Percentiles rank a stretch among this genome's conserved stretches.
Conservation (phyloP, 1,140 invertebrate genomes). For the Coenobita brevimanus region DNA sequence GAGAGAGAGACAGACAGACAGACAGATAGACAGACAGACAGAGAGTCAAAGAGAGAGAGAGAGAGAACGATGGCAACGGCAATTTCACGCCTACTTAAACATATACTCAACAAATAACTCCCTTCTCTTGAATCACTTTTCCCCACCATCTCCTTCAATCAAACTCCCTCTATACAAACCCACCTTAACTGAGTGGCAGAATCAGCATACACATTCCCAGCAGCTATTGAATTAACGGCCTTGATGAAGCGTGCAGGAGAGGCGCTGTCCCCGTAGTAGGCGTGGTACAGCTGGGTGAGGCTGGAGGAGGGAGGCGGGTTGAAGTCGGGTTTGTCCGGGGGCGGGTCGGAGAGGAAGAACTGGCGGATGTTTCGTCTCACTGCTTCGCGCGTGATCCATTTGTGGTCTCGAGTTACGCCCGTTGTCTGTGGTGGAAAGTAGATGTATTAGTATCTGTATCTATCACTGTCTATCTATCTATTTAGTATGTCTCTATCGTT, state of each 20-base stretch:
- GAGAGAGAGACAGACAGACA: too few relatives aligned
- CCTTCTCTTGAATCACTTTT: too few relatives aligned
- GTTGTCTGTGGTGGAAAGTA: neutral
- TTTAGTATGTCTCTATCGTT: too few relatives aligned
- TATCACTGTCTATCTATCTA: too few relatives aligned
- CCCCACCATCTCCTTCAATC: too few relatives aligned
- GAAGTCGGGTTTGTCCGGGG: constrained; percentile 17
- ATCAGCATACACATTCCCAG: constrained; percentile 34
- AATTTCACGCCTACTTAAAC: too few relatives aligned
- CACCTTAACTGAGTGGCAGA: constrained; percentile 39
- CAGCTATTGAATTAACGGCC: constrained; percentile 50
- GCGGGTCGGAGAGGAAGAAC: constrained; percentile 47
- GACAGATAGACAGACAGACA: too few relatives aligned
- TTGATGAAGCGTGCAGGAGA: constrained; percentile 51
- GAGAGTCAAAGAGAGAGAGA: too few relatives aligned
- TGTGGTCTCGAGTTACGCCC: constrained; percentile 47
- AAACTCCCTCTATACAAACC: neutral
- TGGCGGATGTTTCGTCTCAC: constrained; percentile 42
- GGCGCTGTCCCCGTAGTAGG: constrained; percentile 37
- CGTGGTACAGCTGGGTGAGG: constrained; percentile 42
- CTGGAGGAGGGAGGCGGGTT: constrained; percentile 19
- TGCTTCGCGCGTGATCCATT: constrained; percentile 58
- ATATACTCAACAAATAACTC: too few relatives aligned
- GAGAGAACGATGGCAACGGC: too few relatives aligned
- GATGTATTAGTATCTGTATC: neutral